phyloP scores from a whole-genome alignment of 2,888 invertebrate genomes.

The Vesta saturnalis region DNA sequence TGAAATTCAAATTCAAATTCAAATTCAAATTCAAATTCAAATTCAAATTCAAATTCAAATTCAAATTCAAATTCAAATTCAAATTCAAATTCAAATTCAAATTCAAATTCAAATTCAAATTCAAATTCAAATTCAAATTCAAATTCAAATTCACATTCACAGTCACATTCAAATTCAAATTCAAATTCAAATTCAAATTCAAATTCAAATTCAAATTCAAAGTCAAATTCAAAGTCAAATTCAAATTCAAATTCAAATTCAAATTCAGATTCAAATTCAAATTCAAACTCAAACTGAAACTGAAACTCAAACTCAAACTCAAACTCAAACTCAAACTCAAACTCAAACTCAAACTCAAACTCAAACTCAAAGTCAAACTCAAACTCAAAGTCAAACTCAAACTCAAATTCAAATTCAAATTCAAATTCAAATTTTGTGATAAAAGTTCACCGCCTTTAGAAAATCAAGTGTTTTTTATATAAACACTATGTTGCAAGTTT shows the following conservation, averaged over 20 bases:
- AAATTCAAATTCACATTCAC: neutral
- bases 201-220: neutral
- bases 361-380: neutral
- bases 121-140: neutral
- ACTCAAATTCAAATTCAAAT: neutral
- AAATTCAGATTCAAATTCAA: neutral
- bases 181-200: neutral
- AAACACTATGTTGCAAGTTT: too few relatives aligned
- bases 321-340: conserved; percentile 2
- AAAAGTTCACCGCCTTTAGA: too few relatives aligned
- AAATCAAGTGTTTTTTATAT: too few relatives aligned
- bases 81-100: neutral
- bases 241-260: neutral
- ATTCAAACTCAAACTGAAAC: neutral
- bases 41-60: too few relatives aligned
- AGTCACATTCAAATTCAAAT: neutral
- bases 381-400: neutral
- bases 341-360: neutral
- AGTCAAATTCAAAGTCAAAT: neutral
- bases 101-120: neutral
- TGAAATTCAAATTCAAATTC: too few relatives aligned
- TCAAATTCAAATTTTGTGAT: neutral
- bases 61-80: neutral
- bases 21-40: too few relatives aligned
- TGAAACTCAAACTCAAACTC: neutral